phyloP scores from a whole-genome alignment of 2,113 vertebrate genomes.

The Semnornis frantzii region DNA sequence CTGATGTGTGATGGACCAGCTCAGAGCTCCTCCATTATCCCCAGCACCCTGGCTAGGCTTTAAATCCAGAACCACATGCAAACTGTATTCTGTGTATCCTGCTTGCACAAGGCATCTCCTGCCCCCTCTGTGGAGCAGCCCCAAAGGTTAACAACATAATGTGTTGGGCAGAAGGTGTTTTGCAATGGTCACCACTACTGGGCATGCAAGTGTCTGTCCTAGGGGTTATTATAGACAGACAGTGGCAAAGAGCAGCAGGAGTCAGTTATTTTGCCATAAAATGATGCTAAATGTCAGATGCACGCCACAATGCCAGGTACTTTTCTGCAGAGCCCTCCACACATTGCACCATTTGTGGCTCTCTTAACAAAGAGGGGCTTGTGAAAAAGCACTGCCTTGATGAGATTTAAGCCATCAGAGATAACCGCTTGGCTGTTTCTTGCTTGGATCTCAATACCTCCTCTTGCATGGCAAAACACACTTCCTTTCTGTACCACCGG shows the following conservation, averaged over 20 bases:
- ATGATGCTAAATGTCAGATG: not conserved
- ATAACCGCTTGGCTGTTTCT: slow-evolving; percentile 31
- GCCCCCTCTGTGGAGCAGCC: not conserved
- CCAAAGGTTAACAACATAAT: rapidly evolving
- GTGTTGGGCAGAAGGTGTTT: not conserved
- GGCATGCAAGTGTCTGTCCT: not conserved
- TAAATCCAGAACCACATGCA: not conserved
- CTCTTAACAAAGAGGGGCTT: slow-evolving; percentile 16
- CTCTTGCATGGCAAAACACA: slow-evolving; percentile 3
- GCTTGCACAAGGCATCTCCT: not conserved
- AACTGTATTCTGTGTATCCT: not conserved
- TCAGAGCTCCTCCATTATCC: not conserved
- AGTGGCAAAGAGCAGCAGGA: not conserved
- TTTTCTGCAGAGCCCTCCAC: not conserved
- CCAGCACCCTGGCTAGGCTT: not conserved
- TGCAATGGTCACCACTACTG: not conserved
- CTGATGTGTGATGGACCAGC: not conserved
- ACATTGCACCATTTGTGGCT: not conserved
- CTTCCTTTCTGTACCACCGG: slow-evolving; percentile 19
- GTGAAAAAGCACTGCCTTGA: not conserved
- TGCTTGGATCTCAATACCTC: not conserved
- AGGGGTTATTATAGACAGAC: not conserved
- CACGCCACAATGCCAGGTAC: not conserved
- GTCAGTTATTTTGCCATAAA: not conserved
- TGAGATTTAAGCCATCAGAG: slow-evolving; percentile 7